phyloP scores from a whole-genome alignment of 2,113 vertebrate genomes.

The Carassius carassius region DNA sequence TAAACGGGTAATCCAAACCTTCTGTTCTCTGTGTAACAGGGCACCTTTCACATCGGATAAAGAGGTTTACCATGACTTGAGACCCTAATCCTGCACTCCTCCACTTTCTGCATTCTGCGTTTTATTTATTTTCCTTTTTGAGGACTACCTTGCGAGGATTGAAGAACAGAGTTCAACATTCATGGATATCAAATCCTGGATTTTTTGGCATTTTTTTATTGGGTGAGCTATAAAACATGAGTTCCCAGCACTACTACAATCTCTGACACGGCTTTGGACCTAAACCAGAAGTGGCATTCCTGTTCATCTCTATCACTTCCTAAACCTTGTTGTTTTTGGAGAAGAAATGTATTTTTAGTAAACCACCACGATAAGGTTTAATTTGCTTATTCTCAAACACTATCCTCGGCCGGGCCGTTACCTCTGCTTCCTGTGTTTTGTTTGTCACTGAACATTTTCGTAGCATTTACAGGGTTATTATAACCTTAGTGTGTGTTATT shows the following conservation, averaged over 20 bases:
- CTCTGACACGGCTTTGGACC: conserved; percentile 40
- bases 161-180: conserved; percentile 37
- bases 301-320: conserved; percentile 24
- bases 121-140: conserved; percentile 42
- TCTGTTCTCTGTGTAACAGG: not conserved
- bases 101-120: conserved; percentile 43
- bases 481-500: conserved; percentile 1
- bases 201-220: conserved; percentile 50
- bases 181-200: conserved; percentile 53
- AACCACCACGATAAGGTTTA: not conserved
- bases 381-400: not conserved
- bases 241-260: conserved; percentile 52
- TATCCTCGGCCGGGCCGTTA: not conserved
- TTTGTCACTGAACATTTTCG: not conserved
- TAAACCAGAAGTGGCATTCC: conserved; percentile 20
- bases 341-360: not conserved
- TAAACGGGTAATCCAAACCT: conserved; percentile 1
- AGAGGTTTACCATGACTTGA: conserved; percentile 30
- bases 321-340: not conserved
- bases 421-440: not conserved
- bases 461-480: conserved; percentile 14
- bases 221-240: conserved; percentile 39
- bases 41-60: not conserved
- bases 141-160: conserved; percentile 23
- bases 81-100: not conserved